Percentiles rank a stretch among this genome's conserved stretches.
Evolutionary conservation across 2,797 vertebrate genomes (phyloP).

Genomic region (Labroides dimidiatus): DNA sequence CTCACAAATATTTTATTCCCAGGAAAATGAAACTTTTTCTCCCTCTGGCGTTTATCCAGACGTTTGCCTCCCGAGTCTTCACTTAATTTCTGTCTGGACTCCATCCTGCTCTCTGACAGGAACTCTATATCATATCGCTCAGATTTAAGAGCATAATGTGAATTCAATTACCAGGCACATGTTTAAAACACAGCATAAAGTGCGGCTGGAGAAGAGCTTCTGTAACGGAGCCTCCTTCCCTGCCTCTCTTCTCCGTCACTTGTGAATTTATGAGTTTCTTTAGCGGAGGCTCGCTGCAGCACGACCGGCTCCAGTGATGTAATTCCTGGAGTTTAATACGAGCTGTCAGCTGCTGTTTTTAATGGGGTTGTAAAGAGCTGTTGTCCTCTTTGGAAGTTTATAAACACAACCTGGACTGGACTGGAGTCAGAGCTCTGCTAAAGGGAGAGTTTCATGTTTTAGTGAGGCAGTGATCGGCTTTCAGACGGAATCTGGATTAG

Average conservation of each 20-base stretch:
- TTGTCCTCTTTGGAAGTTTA: constrained; percentile 30
- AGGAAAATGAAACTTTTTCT: constrained; percentile 44
- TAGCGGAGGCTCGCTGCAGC: constrained; percentile 60
- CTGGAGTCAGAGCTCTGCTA: constrained; percentile 5
- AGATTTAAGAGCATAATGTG: constrained; percentile 73
- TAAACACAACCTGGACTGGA: constrained; percentile 15
- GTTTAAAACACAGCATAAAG: constrained; percentile 68
- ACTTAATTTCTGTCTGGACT: constrained; percentile 60
- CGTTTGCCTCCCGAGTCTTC: constrained; percentile 47
- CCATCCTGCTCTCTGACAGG: constrained; percentile 69
- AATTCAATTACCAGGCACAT: constrained; percentile 74
- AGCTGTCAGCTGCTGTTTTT: constrained; percentile 47
- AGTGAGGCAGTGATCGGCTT: not conserved
- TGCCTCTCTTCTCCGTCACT: constrained; percentile 55
- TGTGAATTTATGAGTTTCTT: constrained; percentile 70
- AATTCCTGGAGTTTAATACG: constrained; percentile 53
- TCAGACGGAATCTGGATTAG: not conserved
- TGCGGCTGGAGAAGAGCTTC: constrained; percentile 57
- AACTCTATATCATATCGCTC: constrained; percentile 74
- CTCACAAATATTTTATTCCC: constrained; percentile 18
- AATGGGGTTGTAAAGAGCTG: constrained; percentile 26
- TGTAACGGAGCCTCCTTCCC: constrained; percentile 52
- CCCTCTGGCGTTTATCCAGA: constrained; percentile 40
- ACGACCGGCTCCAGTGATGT: constrained; percentile 55
- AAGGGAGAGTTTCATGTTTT: constrained; percentile 6